These are phyloP conservation scores for Eugnorisma glareosa DNA, from an alignment of 2,888 invertebrate genomes.

Conservation along the genomic window DNA sequence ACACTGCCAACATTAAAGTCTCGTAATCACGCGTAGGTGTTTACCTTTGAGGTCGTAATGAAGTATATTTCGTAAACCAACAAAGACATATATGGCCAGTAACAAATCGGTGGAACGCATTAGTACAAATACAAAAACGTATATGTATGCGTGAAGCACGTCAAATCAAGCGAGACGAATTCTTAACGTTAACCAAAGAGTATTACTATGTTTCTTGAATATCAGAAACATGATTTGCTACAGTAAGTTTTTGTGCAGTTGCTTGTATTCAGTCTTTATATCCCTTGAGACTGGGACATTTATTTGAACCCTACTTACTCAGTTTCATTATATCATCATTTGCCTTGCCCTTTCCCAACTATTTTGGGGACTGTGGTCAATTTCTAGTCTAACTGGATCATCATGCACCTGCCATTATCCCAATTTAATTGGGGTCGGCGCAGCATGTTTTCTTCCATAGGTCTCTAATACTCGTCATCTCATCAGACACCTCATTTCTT, in stretches of 20 bases:
- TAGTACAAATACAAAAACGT: constrained; percentile 50
- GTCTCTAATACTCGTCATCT: too few species aligned
- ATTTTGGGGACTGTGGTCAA: neutral
- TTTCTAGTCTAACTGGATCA: neutral
- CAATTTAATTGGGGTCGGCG: too few species aligned
- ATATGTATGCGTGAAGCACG: constrained; percentile 55
- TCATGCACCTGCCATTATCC: too few species aligned
- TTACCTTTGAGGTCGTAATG: constrained; percentile 32
- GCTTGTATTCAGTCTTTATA: neutral
- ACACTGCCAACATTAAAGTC: constrained; percentile 7
- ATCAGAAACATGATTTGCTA: neutral
- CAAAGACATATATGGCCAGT: constrained; percentile 49
- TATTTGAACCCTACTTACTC: neutral
- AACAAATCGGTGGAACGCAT: constrained; percentile 51
- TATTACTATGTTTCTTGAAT: constrained; percentile 26
- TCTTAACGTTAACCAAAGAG: constrained; percentile 38
- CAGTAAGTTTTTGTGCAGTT: neutral
- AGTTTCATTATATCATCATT: neutral
- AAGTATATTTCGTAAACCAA: constrained; percentile 46
- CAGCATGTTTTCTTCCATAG: too few species aligned
- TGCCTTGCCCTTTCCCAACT: neutral
- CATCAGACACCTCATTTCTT: too few species aligned
- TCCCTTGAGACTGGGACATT: neutral
- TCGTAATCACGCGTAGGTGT: constrained; percentile 45
- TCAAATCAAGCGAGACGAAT: constrained; percentile 55